phyloP scores from a whole-genome alignment of 2,797 vertebrate genomes.

The Semaprochilodus insignis region DNA sequence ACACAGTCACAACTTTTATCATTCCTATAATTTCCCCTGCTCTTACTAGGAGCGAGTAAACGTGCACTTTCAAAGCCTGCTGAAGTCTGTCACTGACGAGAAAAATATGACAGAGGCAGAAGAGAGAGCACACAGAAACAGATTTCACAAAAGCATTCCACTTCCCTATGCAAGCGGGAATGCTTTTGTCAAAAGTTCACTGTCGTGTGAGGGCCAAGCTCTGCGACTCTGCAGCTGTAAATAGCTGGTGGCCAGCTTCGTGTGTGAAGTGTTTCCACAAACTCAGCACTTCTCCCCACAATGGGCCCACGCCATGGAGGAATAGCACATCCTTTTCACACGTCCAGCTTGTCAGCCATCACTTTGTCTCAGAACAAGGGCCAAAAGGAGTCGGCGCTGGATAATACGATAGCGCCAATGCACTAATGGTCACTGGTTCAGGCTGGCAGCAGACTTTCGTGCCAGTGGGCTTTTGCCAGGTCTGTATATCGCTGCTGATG shows the following conservation, averaged over 20 bases:
- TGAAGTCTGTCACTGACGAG: not conserved
- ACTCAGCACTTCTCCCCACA: slow-evolving; percentile 71
- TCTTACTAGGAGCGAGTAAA: not conserved
- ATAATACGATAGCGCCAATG: slow-evolving; percentile 63
- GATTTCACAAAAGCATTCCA: slow-evolving; percentile 3
- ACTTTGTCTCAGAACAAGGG: slow-evolving; percentile 68
- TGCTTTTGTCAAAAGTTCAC: slow-evolving; percentile 25
- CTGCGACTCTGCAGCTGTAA: slow-evolving; percentile 42
- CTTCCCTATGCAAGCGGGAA: not conserved
- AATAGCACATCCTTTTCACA: slow-evolving; percentile 39
- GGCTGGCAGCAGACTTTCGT: slow-evolving; percentile 59
- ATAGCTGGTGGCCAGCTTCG: slow-evolving; percentile 45
- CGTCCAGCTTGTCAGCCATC: slow-evolving; percentile 64
- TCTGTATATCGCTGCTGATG: not conserved
- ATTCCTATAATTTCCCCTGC: not conserved
- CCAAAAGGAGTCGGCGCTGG: slow-evolving; percentile 56
- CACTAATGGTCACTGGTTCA: slow-evolving; percentile 46
- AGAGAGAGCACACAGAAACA: not conserved
- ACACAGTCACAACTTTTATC: not conserved
- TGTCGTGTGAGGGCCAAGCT: slow-evolving; percentile 32
- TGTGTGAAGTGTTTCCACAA: slow-evolving; percentile 64
- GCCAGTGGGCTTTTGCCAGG: not conserved
- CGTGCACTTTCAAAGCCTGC: not conserved
- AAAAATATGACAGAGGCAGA: not conserved
- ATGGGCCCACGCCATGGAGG: not conserved